These are phyloP conservation scores for Agrotis clavis DNA, from an alignment of 2,888 invertebrate genomes.

Conservation along the genomic window DNA sequence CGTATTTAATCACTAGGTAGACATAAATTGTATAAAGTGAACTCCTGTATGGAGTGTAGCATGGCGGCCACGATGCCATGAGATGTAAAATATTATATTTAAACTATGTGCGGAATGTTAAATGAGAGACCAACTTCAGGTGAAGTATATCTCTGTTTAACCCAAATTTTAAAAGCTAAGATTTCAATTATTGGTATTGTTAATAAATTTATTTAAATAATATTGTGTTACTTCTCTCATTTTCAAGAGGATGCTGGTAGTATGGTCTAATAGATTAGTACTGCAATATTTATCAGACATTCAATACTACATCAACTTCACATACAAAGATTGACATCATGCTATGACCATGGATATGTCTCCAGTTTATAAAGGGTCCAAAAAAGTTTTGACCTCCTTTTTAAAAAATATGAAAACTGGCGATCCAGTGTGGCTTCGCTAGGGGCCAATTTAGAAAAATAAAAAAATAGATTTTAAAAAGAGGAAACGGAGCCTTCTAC, in stretches of 20 bases:
- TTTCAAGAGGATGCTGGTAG: not conserved
- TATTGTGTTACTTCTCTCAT: constrained; percentile 6
- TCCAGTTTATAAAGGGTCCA: no score
- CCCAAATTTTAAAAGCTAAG: constrained; percentile 74
- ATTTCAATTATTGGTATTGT: constrained; percentile 80
- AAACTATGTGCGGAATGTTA: constrained; percentile 65
- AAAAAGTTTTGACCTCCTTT: no score
- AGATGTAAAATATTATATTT: constrained; percentile 64
- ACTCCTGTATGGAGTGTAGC: constrained; percentile 29
- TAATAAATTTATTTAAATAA: constrained; percentile 79
- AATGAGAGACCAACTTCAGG: constrained; percentile 60
- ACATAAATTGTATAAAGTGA: constrained; percentile 64
- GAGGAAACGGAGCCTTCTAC: no score
- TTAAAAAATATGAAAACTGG: no score
- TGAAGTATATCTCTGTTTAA: constrained; percentile 67
- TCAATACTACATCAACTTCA: not conserved
- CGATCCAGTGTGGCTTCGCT: no score
- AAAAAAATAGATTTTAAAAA: no score
- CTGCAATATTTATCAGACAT: not conserved
- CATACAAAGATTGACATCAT: not conserved
- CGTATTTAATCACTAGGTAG: constrained; percentile 58
- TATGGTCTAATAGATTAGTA: not conserved
- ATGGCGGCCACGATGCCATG: constrained; percentile 30
- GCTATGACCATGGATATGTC: no score
- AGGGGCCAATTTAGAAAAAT: no score